These are phyloP conservation scores for Luperina nickerlii DNA, from an alignment of 2,888 invertebrate genomes.

Conservation along the genomic window DNA sequence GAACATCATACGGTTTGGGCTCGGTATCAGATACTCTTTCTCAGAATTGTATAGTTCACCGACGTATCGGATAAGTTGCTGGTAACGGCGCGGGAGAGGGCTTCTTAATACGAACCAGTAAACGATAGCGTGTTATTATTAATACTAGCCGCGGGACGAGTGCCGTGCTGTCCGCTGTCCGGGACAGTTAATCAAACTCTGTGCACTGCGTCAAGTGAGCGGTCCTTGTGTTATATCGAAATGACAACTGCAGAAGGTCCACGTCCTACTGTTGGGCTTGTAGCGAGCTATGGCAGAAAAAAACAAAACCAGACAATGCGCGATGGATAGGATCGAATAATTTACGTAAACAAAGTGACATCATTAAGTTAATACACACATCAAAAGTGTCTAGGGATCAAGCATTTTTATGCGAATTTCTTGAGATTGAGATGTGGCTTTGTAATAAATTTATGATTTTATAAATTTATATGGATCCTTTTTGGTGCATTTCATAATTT, in stretches of 20 bases:
- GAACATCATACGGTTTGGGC: conserved; percentile 6
- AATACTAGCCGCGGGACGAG: conserved; percentile 29
- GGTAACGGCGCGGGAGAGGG: not conserved
- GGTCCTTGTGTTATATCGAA: not conserved
- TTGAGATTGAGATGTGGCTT: too few relatives aligned
- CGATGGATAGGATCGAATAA: not conserved
- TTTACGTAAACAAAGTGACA: not conserved
- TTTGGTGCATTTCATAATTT: too few relatives aligned
- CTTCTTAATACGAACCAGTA: conserved; percentile 22
- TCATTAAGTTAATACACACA: not conserved
- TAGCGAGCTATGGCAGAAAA: not conserved
- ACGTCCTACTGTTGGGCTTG: not conserved
- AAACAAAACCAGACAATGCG: not conserved
- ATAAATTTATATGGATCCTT: too few relatives aligned
- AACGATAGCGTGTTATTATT: conserved; percentile 45
- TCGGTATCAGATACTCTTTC: not conserved
- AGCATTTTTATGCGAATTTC: too few relatives aligned
- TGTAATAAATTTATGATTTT: too few relatives aligned
- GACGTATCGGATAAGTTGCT: conserved; percentile 6
- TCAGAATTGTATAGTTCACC: not conserved
- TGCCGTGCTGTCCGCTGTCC: conserved; percentile 25
- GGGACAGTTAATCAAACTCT: conserved; percentile 54
- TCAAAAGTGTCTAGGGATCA: too few relatives aligned
- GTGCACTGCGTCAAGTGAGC: conserved; percentile 30
- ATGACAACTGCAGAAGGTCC: conserved; percentile 20